These are phyloP conservation scores for Pampus argenteus DNA, from an alignment of 2,797 vertebrate species.

Conservation along the genomic window DNA sequence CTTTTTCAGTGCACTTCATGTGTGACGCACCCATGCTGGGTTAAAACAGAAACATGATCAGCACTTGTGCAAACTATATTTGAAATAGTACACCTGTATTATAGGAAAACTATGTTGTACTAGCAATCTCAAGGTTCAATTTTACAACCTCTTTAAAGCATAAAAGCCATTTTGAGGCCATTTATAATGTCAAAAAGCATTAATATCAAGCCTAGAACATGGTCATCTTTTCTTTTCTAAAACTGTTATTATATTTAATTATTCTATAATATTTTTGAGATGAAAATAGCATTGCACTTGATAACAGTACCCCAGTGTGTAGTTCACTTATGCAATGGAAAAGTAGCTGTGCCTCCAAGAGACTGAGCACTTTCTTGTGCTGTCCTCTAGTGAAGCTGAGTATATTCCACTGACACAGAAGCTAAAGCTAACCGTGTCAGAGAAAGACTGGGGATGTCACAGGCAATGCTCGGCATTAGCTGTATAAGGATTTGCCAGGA, in stretches of 20 bases:
- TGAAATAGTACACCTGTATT: background rate
- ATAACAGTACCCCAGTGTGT: conserved; percentile 6
- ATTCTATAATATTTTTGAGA: background rate
- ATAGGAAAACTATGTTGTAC: background rate
- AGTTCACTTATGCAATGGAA: conserved; percentile 13
- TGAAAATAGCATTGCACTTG: conserved; percentile 7
- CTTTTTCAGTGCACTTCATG: background rate
- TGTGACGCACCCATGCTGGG: background rate
- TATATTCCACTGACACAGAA: conserved; percentile 64
- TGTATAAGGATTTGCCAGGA: conserved; percentile 83
- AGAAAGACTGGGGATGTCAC: conserved; percentile 80
- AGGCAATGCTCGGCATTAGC: conserved; percentile 80
- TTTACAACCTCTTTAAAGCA: background rate
- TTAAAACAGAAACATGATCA: conserved; percentile 3
- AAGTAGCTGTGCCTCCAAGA: conserved; percentile 15
- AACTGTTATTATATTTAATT: too few relatives aligned
- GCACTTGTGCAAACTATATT: background rate
- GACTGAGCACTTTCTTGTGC: conserved; percentile 26
- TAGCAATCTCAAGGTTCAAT: background rate
- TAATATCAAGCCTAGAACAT: conserved; percentile 1
- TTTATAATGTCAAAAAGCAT: background rate
- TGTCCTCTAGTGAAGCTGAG: conserved; percentile 48
- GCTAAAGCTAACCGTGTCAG: conserved; percentile 70
- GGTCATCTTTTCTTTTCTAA: background rate
- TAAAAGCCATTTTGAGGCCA: background rate